Percentiles rank a stretch among this genome's conserved stretches.
Conservation (phyloP, 1,140 invertebrate genomes). For the Myzus persicae region DNA sequence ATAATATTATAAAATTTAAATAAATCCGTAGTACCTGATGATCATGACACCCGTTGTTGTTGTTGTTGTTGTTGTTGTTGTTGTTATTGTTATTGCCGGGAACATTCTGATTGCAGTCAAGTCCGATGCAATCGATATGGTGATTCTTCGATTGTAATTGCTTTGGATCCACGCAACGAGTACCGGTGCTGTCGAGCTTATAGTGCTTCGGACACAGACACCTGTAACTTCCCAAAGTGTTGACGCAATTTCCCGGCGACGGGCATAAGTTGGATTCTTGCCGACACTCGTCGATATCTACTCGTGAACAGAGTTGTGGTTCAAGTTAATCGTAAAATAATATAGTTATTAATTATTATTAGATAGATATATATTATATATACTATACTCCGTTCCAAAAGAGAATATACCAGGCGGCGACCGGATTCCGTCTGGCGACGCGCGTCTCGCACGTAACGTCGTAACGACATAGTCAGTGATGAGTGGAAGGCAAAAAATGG, state of each 20-base stretch:
- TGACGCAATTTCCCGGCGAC: conserved; percentile 72
- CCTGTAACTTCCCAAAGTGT: conserved; percentile 70
- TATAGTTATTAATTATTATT: background rate
- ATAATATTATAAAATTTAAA: background rate
- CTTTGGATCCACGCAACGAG: conserved; percentile 68
- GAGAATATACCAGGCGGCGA: too few relatives aligned
- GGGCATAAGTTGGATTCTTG: conserved; percentile 74
- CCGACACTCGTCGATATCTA: conserved; percentile 80
- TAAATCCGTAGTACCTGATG: background rate
- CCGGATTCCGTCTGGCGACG: too few relatives aligned
- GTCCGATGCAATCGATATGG: conserved; percentile 58
- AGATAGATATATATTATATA: too few relatives aligned
- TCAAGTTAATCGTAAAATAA: background rate
- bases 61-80: background rate
- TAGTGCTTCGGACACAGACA: conserved; percentile 71
- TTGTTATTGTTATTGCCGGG: background rate
- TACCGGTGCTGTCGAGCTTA: conserved; percentile 68
- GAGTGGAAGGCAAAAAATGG: too few relatives aligned
- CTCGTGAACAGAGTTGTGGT: background rate
- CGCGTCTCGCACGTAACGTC: too few relatives aligned
- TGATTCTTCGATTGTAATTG: conserved; percentile 66
- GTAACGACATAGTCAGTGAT: too few relatives aligned
- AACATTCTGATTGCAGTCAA: background rate
- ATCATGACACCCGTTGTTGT: conserved; percentile 10
- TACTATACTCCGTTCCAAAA: too few relatives aligned